Conservation (phyloP, 2,888 invertebrate genomes). For the Chaetoderma sp. region DNA sequence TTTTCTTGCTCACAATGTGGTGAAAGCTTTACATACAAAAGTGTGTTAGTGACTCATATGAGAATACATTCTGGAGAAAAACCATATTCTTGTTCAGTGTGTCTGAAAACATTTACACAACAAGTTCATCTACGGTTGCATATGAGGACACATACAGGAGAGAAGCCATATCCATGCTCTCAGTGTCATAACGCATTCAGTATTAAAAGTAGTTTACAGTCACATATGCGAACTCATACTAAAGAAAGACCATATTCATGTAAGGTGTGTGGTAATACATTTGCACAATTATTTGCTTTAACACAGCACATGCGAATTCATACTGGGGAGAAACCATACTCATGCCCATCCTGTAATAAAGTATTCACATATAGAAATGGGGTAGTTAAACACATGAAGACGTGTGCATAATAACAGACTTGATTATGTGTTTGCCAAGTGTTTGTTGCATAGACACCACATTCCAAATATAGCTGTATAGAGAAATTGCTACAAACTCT, state of each 20-base stretch:
- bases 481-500: too few species aligned
- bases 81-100: too few species aligned
- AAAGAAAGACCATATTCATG: neutral
- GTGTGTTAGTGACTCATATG: neutral
- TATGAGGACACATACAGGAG: neutral
- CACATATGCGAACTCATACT: neutral
- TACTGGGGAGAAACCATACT: too few species aligned
- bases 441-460: too few species aligned
- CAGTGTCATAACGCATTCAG: neutral
- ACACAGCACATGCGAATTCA: neutral
- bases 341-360: too few species aligned
- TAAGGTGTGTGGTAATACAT: neutral
- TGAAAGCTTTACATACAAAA: neutral
- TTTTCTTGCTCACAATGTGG: constrained; percentile 6
- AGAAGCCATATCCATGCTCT: too few species aligned
- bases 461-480: too few species aligned
- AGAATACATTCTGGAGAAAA: neutral
- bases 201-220: neutral
- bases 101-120: constrained; percentile 3
- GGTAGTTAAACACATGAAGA: too few species aligned
- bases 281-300: neutral
- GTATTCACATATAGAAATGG: too few species aligned
- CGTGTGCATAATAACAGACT: too few species aligned
- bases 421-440: too few species aligned
- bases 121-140: neutral